phyloP scores from a whole-genome alignment of 2,888 invertebrate species.

The Acleris literana region DNA sequence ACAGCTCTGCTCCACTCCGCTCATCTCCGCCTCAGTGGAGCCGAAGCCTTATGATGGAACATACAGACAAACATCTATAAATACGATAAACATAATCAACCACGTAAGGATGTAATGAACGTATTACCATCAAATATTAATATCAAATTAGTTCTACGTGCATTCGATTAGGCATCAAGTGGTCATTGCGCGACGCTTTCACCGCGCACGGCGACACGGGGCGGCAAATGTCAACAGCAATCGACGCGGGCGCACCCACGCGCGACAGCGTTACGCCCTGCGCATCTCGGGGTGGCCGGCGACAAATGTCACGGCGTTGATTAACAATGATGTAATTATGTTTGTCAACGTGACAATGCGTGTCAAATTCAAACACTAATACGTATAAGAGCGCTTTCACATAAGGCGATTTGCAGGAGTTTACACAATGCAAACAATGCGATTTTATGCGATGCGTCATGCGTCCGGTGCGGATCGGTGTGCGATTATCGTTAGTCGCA shows the following conservation, averaged over 20 bases:
- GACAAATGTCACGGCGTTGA: constrained; percentile 10
- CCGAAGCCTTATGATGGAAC: too few species aligned
- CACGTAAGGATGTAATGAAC: too few species aligned
- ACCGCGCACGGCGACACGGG: constrained; percentile 20
- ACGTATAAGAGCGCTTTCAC: not conserved
- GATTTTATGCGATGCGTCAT: too few species aligned
- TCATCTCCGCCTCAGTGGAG: too few species aligned
- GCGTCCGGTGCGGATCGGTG: too few species aligned
- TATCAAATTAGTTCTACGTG: constrained; percentile 11
- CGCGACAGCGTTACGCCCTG: constrained; percentile 29
- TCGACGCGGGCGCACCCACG: constrained; percentile 23
- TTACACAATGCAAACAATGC: too few species aligned
- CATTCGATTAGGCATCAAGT: constrained; percentile 14
- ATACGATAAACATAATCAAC: too few species aligned
- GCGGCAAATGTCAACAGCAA: constrained; percentile 32
- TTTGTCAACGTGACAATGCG: not conserved
- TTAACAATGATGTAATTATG: constrained; percentile 1
- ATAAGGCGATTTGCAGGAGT: too few species aligned
- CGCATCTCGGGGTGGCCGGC: constrained; percentile 1
- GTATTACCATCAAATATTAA: not conserved
- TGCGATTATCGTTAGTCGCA: too few species aligned
- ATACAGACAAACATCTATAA: too few species aligned
- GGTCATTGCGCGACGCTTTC: constrained; percentile 34
- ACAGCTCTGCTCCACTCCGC: too few species aligned
- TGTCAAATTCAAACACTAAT: not conserved